These are phyloP conservation scores for Isurus oxyrinchus DNA, from an alignment of 2,113 vertebrate species.

Conservation along the genomic window DNA sequence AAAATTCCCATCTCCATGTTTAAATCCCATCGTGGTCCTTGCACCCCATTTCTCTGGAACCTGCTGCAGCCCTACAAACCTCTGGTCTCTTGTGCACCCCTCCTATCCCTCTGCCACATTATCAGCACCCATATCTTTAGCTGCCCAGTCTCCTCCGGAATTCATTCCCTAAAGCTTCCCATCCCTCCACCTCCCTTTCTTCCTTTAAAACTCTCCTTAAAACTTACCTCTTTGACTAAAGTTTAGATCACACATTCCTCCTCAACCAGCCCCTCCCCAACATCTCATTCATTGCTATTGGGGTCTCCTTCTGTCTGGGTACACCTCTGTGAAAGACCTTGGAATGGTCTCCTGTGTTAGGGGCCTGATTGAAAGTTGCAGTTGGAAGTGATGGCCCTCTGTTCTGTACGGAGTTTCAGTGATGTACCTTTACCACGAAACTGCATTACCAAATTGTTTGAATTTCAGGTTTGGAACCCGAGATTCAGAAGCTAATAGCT, in stretches of 20 bases:
- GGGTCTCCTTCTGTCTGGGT: not conserved
- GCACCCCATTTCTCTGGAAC: not conserved
- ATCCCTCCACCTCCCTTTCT: not conserved
- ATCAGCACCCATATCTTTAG: not conserved
- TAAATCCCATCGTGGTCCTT: too few relatives aligned
- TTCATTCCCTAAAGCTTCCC: not conserved
- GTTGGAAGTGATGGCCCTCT: not conserved
- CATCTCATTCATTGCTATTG: not conserved
- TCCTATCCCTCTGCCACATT: not conserved
- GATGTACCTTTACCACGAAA: not conserved
- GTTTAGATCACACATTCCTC: not conserved
- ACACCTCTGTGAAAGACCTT: too few relatives aligned
- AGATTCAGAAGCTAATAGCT: constrained; percentile 87
- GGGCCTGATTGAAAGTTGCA: not conserved
- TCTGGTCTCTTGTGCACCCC: not conserved
- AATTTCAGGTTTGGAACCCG: constrained; percentile 78
- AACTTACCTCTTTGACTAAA: not conserved
- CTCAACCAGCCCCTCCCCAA: not conserved
- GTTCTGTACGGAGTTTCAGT: not conserved
- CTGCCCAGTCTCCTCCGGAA: not conserved
- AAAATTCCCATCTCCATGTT: too few relatives aligned
- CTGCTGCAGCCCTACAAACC: not conserved
- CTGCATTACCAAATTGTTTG: not conserved
- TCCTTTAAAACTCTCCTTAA: not conserved
- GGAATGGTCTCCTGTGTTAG: not conserved